Percentiles rank a stretch among this genome's conserved stretches.
phyloP scores from a whole-genome alignment of 53 echinoderm and acorn worm genomes.

The Henricia sp. region DNA sequence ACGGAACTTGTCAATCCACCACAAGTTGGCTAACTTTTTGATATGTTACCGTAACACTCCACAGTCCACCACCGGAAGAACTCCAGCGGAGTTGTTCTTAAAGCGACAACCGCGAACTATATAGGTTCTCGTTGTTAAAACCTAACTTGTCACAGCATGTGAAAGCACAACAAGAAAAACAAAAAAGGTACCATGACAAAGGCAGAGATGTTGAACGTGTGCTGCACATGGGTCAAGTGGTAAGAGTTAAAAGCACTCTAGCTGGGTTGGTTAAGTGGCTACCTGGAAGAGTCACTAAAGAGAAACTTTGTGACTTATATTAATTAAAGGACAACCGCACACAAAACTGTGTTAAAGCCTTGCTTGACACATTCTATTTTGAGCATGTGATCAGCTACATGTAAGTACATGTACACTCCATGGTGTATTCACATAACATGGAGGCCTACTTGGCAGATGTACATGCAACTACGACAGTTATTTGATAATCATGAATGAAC shows the following conservation, averaged over 20 bases:
- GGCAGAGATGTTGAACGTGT: conserved; percentile 22
- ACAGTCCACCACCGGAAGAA: conserved; percentile 56
- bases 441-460: too few relatives aligned
- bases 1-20: conserved; percentile 19
- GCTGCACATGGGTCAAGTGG: conserved; percentile 13
- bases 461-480: too few relatives aligned
- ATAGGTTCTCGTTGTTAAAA: conserved; percentile 64
- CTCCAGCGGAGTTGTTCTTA: conserved; percentile 69
- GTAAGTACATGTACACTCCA: too few relatives aligned
- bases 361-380: too few relatives aligned
- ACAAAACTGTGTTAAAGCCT: too few relatives aligned
- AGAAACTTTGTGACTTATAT: too few relatives aligned
- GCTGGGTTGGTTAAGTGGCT: conserved; percentile 54
- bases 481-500: too few relatives aligned
- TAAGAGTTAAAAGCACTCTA: conserved; percentile 34
- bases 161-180: conserved; percentile 66
- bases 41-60: conserved; percentile 47
- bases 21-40: conserved; percentile 60
- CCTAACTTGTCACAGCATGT: conserved; percentile 64
- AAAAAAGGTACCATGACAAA: conserved; percentile 54
- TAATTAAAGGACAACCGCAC: too few relatives aligned
- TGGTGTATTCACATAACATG: too few relatives aligned
- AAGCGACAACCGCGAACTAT: conserved; percentile 70
- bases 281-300: conserved; percentile 46
- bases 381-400: too few relatives aligned